A percentile compares a stretch with the other conserved stretches of the same genome.
Conservation (phyloP, 2,113 vertebrate genomes). For the Podarcis muralis region DNA sequence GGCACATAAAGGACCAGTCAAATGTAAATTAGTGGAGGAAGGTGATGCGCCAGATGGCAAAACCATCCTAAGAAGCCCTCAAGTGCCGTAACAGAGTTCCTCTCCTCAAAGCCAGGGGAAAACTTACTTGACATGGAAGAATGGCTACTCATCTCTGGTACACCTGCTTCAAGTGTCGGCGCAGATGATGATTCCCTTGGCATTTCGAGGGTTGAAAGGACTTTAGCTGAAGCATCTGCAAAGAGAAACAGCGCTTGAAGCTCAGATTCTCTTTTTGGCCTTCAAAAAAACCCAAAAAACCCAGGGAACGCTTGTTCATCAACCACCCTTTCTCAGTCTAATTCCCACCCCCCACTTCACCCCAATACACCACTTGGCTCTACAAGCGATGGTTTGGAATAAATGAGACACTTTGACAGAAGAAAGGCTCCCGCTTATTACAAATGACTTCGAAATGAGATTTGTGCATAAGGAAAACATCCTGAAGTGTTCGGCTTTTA, state of each 20-base stretch:
- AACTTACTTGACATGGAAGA: slow-evolving; percentile 94
- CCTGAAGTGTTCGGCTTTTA: not conserved
- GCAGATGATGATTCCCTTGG: slow-evolving; percentile 94
- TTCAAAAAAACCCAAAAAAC: not conserved
- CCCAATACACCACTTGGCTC: slow-evolving; percentile 18
- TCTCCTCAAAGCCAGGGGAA: slow-evolving; percentile 32
- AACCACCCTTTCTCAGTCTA: not conserved
- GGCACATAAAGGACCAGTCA: slow-evolving; percentile 6
- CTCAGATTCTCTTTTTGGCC: not conserved
- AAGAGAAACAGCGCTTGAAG: slow-evolving; percentile 61
- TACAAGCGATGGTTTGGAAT: slow-evolving; percentile 24
- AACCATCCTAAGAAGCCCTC: slow-evolving; percentile 1
- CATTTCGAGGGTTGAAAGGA: slow-evolving; percentile 92
- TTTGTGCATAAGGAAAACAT: not conserved
- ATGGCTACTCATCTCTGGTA: slow-evolving; percentile 92
- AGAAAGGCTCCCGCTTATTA: not conserved
- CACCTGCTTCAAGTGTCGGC: slow-evolving; percentile 89
- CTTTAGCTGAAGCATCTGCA: slow-evolving; percentile 87
- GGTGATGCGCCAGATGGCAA: not conserved
- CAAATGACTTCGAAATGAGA: slow-evolving; percentile 25
- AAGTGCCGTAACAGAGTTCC: slow-evolving; percentile 19
- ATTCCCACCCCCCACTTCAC: not conserved
- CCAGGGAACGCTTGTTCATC: slow-evolving; percentile 29
- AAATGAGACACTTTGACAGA: not conserved
- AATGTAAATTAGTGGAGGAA: slow-evolving; percentile 18